A percentile compares a stretch with the other conserved stretches of the same genome.
Conservation (phyloP, 2,797 vertebrate species). For the Channa striata region DNA sequence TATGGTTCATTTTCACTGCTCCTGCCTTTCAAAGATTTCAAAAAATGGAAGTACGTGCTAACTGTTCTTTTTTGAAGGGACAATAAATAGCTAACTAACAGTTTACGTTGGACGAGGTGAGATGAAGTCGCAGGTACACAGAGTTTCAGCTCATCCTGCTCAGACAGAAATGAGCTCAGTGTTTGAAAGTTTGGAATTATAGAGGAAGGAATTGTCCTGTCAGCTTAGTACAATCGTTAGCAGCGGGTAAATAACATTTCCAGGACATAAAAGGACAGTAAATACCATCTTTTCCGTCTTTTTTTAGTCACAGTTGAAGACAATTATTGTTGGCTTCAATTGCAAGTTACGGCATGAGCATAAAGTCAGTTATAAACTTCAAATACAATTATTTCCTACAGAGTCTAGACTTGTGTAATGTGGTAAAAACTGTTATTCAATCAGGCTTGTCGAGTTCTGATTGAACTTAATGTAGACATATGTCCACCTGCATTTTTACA, state of each 20-base stretch:
- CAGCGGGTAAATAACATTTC: constrained; percentile 60
- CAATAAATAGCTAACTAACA: no score
- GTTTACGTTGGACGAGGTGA: background rate
- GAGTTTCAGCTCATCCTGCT: constrained; percentile 26
- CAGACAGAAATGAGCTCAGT: constrained; percentile 63
- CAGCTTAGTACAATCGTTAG: constrained; percentile 44
- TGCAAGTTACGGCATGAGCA: constrained; percentile 35
- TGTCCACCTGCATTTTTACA: no score
- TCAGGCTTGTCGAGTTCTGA: no score
- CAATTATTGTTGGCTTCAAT: constrained; percentile 48
- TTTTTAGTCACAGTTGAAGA: constrained; percentile 33
- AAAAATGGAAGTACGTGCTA: constrained; percentile 7
- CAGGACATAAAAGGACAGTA: constrained; percentile 30
- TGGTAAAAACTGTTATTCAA: no score
- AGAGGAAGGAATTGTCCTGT: constrained; percentile 48
- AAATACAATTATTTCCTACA: constrained; percentile 24
- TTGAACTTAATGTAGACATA: no score
- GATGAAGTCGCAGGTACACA: constrained; percentile 15
- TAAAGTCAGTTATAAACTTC: constrained; percentile 13
- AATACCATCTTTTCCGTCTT: constrained; percentile 41
- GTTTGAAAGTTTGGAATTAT: constrained; percentile 61
- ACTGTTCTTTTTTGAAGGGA: no score
- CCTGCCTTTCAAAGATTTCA: constrained; percentile 44
- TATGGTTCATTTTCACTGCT: constrained; percentile 46
- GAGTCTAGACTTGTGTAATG: constrained; percentile 12